Conservation (phyloP, 2,797 vertebrate genomes). For the Platyrinchus mystaceus region DNA sequence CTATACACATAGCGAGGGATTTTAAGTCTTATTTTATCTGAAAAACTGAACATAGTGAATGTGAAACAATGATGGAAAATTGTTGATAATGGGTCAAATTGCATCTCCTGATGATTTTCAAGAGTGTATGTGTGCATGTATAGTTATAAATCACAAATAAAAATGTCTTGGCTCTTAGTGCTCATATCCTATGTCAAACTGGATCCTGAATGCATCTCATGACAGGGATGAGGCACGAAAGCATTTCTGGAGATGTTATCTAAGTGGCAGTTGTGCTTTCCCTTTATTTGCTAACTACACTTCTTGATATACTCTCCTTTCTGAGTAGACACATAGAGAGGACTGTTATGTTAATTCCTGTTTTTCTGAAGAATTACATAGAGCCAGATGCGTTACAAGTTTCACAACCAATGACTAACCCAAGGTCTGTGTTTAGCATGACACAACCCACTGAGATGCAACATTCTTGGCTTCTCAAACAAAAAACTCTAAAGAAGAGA, state of each 20-base stretch:
- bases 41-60: not conserved
- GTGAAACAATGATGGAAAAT: not conserved
- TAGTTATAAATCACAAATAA: conserved; percentile 56
- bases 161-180: conserved; percentile 38
- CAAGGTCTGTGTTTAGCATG: not conserved
- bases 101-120: conserved; percentile 26
- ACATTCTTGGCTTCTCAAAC: not conserved
- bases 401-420: not conserved
- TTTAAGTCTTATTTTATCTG: not conserved
- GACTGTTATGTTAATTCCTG: not conserved
- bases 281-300: not conserved
- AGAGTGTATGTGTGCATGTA: not conserved
- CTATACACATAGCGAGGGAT: not conserved
- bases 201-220: conserved; percentile 37
- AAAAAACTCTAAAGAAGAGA: not conserved
- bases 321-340: not conserved
- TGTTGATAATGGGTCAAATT: conserved; percentile 28
- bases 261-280: conserved; percentile 39
- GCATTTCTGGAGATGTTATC: conserved; percentile 23
- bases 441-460: not conserved
- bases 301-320: not conserved
- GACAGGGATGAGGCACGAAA: conserved; percentile 45
- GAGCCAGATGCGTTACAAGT: not conserved
- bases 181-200: conserved; percentile 31
- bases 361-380: not conserved